Percentiles rank a stretch among this genome's conserved stretches.
phyloP scores from a whole-genome alignment of 2,888 invertebrate genomes.

The Folsomia manolachei region DNA sequence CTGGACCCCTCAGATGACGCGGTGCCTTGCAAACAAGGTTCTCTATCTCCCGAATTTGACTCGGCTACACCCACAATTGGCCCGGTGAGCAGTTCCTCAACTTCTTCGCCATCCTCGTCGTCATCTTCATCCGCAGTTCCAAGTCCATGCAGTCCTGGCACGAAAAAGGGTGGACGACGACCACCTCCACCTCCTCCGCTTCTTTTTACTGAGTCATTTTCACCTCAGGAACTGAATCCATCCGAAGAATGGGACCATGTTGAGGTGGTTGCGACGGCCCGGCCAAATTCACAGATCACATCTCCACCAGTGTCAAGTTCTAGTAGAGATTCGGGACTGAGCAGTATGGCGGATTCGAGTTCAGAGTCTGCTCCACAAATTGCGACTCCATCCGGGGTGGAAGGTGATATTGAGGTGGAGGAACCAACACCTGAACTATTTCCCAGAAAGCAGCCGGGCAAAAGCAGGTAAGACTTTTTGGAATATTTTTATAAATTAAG shows the following conservation, averaged over 20 bases:
- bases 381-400: background rate
- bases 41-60: background rate
- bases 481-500: too few species aligned
- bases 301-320: slow-evolving; percentile 39
- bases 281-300: background rate
- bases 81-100: background rate
- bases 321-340: slow-evolving; percentile 47
- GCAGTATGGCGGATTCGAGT: slow-evolving; percentile 44
- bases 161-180: too few species aligned
- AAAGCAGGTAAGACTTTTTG: too few species aligned
- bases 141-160: too few species aligned
- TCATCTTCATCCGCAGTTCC: background rate
- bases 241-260: slow-evolving; percentile 1
- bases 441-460: too few species aligned
- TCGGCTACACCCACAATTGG: background rate
- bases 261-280: background rate
- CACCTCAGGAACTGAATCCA: background rate
- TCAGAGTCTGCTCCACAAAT: slow-evolving; percentile 23
- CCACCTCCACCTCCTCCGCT: too few species aligned
- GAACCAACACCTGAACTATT: too few species aligned
- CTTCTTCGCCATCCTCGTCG: background rate
- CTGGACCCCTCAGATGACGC: background rate
- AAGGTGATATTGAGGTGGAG: background rate
- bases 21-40: background rate
- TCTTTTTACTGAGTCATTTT: background rate